These are phyloP conservation scores for Ophonus ardosiacus DNA, from an alignment of 2,888 invertebrate species.

Conservation along the genomic window DNA sequence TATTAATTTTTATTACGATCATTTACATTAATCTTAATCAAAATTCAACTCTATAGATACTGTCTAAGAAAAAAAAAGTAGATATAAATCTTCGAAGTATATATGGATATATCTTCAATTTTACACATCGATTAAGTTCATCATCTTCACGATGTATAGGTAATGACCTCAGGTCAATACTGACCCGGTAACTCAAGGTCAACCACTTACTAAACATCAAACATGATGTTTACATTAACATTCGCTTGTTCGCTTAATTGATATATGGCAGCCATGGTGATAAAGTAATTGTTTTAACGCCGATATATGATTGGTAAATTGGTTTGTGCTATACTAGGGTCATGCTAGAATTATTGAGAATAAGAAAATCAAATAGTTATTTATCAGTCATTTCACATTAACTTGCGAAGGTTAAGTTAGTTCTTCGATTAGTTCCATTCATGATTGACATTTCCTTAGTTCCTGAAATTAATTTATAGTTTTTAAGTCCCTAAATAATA, in stretches of 20 bases:
- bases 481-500: too few relatives aligned
- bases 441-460: too few relatives aligned
- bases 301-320: background rate
- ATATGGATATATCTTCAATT: background rate
- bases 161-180: constrained; percentile 13
- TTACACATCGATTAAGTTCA: background rate
- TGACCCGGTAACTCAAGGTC: constrained; percentile 37
- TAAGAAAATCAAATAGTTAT: too few relatives aligned
- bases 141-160: background rate
- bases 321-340: too few relatives aligned
- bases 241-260: background rate
- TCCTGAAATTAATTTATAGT: too few relatives aligned
- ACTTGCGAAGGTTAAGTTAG: too few relatives aligned
- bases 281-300: background rate
- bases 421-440: too few relatives aligned
- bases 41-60: background rate
- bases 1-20: background rate
- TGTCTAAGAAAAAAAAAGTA: background rate
- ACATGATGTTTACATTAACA: constrained; percentile 8
- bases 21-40: background rate
- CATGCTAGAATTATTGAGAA: too few relatives aligned
- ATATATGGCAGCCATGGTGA: background rate
- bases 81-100: too few relatives aligned
- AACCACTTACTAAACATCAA: background rate
- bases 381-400: too few relatives aligned